These are phyloP conservation scores for Rosalia funebris DNA, from an alignment of 2,888 invertebrate genomes.

Conservation along the genomic window DNA sequence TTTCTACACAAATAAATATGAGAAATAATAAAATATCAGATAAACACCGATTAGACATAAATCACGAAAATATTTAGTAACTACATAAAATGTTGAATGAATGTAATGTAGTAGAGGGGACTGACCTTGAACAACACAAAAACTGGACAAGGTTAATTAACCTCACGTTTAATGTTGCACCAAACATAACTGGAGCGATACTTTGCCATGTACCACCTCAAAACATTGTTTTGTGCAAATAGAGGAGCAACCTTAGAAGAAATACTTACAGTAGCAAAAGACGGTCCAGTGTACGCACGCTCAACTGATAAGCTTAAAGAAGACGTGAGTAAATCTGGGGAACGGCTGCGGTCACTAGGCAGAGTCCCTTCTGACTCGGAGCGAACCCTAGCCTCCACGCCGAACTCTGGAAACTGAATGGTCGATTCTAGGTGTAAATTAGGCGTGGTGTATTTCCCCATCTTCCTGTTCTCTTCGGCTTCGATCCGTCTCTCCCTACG, in stretches of 20 bases:
- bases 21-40: no score
- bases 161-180: conserved; percentile 58
- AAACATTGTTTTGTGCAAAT: conserved; percentile 2
- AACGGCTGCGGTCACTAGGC: conserved; percentile 53
- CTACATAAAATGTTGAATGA: no score
- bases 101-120: conserved; percentile 57
- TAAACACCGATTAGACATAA: no score
- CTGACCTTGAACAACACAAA: conserved; percentile 55
- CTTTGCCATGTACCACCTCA: no score
- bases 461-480: conserved; percentile 75
- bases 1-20: no score
- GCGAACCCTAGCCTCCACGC: conserved; percentile 42
- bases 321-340: conserved; percentile 43
- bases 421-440: conserved; percentile 74
- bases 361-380: conserved; percentile 51
- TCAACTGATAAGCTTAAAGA: conserved; percentile 50
- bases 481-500: conserved; percentile 81
- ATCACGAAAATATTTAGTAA: no score
- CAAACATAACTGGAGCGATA: conserved; percentile 31
- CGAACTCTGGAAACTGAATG: conserved; percentile 67
- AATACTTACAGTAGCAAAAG: conserved; percentile 69
- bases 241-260: conserved; percentile 1
- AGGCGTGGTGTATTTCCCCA: conserved; percentile 73
- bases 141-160: conserved; percentile 57
- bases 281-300: conserved; percentile 61